These are phyloP conservation scores for Drosophila parvula DNA, from an alignment of 1,140 invertebrate genomes.

Conservation along the genomic window DNA sequence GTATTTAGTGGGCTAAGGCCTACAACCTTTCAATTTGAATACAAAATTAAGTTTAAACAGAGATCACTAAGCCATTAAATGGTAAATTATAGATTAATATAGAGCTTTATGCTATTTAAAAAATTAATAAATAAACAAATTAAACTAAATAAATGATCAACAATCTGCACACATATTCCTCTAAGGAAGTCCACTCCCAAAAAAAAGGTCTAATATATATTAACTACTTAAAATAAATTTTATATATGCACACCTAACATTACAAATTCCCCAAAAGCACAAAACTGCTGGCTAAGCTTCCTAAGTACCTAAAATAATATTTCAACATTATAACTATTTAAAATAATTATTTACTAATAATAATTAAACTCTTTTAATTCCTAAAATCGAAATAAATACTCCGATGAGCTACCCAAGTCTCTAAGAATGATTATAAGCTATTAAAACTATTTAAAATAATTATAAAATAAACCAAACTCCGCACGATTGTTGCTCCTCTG, in stretches of 20 bases:
- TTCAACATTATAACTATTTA: neutral
- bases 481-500: neutral
- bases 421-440: neutral
- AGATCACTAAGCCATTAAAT: no score
- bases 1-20: no score
- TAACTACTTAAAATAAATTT: no score
- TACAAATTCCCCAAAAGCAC: neutral
- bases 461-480: neutral
- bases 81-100: no score
- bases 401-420: conserved; percentile 2
- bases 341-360: neutral
- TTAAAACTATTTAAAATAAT: conserved; percentile 1
- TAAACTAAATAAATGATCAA: neutral
- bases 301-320: neutral
- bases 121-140: no score
- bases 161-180: no score
- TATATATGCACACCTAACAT: neutral
- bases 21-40: neutral
- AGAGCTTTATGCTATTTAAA: no score
- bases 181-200: no score
- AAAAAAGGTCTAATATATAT: no score
- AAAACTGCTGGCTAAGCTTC: neutral
- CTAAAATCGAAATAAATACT: neutral
- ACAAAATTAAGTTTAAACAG: no score
- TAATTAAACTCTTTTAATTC: neutral